phyloP scores from a whole-genome alignment of 1,140 invertebrate genomes.

The Drosophila littoralis region DNA sequence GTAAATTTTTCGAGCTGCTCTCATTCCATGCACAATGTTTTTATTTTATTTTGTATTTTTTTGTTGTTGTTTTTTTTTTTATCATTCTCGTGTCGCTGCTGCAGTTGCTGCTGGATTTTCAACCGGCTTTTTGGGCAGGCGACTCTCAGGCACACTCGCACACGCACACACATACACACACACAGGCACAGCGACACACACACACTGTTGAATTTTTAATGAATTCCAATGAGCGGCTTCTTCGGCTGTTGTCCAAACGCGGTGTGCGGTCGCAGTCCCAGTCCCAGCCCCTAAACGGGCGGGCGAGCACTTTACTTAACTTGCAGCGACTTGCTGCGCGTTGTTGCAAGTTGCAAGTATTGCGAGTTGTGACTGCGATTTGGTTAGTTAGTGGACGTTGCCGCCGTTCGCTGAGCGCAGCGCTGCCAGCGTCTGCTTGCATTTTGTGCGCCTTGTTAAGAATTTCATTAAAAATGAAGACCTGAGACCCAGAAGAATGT shows the following conservation, averaged over 20 bases:
- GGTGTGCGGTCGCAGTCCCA: slow-evolving; percentile 72
- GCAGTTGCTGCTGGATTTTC: slow-evolving; percentile 50
- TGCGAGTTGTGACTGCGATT: slow-evolving; percentile 62
- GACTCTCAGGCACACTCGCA: slow-evolving; percentile 54
- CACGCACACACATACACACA: slow-evolving; percentile 20
- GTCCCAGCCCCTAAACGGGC: slow-evolving; percentile 66
- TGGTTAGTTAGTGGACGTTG: slow-evolving; percentile 68
- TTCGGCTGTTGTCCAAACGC: slow-evolving; percentile 64
- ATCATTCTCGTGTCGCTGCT: slow-evolving; percentile 27
- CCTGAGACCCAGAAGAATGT: slow-evolving; percentile 82
- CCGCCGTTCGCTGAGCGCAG: slow-evolving; percentile 27
- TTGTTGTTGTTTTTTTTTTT: slow-evolving; percentile 6
- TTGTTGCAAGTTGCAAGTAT: slow-evolving; percentile 23
- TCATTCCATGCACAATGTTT: slow-evolving; percentile 76
- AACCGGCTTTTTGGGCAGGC: slow-evolving; percentile 78
- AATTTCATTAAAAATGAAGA: slow-evolving; percentile 84
- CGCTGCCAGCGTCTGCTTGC: slow-evolving; percentile 45
- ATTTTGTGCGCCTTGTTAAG: slow-evolving; percentile 83
- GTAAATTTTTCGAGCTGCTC: slow-evolving; percentile 84
- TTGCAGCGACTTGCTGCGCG: slow-evolving; percentile 37
- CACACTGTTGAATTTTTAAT: slow-evolving; percentile 77
- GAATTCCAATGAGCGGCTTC: slow-evolving; percentile 79
- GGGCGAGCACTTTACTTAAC: slow-evolving; percentile 70
- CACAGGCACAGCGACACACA: slow-evolving; percentile 15
- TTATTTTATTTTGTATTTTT: slow-evolving; percentile 30